A percentile compares a stretch with the other conserved stretches of the same genome.
These are phyloP conservation scores for Crambe crambe DNA, from an alignment of 37 sponge, comb jelly and placozoan genomes.

Conservation along the genomic window DNA sequence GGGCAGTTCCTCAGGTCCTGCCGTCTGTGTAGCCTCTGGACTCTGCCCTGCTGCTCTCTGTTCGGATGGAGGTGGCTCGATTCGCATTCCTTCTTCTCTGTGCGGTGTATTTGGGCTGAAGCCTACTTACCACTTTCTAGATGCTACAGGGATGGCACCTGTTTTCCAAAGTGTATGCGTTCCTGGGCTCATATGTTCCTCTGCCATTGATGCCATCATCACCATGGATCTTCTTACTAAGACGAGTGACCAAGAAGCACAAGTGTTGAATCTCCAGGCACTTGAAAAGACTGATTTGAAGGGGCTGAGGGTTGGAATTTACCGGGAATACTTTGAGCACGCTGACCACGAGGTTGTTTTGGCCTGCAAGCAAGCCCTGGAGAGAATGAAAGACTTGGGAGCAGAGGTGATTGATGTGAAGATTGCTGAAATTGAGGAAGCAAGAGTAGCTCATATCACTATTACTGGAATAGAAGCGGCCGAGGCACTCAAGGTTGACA, in stretches of 20 bases:
- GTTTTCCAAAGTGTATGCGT: constrained; percentile 46
- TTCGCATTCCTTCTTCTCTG: constrained; percentile 79
- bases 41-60: constrained; percentile 81
- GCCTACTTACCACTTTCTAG: constrained; percentile 61
- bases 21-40: constrained; percentile 84
- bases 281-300: constrained; percentile 25
- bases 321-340: constrained; percentile 54
- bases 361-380: constrained; percentile 52
- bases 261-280: constrained; percentile 24
- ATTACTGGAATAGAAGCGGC: constrained; percentile 61
- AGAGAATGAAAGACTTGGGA: constrained; percentile 39
- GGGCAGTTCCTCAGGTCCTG: constrained; percentile 89
- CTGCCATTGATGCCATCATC: constrained; percentile 63
- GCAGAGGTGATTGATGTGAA: constrained; percentile 62
- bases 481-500: constrained; percentile 23
- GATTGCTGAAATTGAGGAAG: constrained; percentile 80
- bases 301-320: constrained; percentile 63
- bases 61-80: constrained; percentile 90
- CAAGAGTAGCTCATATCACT: constrained; percentile 58
- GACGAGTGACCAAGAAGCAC: constrained; percentile 16
- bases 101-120: constrained; percentile 94
- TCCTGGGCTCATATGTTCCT: constrained; percentile 63
- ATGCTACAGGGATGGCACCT: constrained; percentile 22
- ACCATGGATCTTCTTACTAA: constrained; percentile 25
- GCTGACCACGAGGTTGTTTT: constrained; percentile 51